These are phyloP conservation scores for Vulpes lagopus DNA, from an alignment of 2,113 vertebrate genomes.

Conservation along the genomic window DNA sequence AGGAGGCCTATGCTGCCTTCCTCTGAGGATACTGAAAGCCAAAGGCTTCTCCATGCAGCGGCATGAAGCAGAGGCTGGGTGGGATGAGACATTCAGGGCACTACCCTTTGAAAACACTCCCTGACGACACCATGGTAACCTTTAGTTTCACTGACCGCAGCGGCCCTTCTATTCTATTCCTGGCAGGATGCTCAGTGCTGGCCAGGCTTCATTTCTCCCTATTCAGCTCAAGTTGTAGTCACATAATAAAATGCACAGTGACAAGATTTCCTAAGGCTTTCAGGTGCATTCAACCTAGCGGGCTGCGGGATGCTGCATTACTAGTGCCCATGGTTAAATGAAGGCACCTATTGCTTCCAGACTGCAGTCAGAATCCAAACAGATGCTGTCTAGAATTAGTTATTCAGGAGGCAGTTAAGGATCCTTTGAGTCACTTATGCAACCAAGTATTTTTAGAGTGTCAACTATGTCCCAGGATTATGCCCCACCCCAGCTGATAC, in stretches of 20 bases:
- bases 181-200: conserved; percentile 9
- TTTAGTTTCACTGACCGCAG: conserved; percentile 3
- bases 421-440: not conserved
- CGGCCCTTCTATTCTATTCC: conserved; percentile 56
- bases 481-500: not conserved
- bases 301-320: conserved; percentile 17
- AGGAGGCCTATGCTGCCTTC: too few species aligned
- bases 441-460: conserved; percentile 8
- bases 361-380: not conserved
- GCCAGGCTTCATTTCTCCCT: conserved; percentile 59
- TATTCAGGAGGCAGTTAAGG: conserved; percentile 20
- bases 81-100: not conserved
- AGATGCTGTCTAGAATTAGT: conserved; percentile 7
- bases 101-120: not conserved
- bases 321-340: conserved; percentile 26
- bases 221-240: conserved; percentile 69
- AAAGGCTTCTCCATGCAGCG: not conserved
- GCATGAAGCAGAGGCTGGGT: not conserved
- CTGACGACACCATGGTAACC: conserved; percentile 9
- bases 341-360: conserved; percentile 49
- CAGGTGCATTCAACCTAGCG: conserved; percentile 27
- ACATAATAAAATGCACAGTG: conserved; percentile 70
- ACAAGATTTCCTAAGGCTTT: conserved; percentile 74
- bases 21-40: not conserved
- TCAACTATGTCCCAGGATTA: not conserved